Conservation (phyloP, 2,113 vertebrate genomes). For the Oncorhynchus kisutch region DNA sequence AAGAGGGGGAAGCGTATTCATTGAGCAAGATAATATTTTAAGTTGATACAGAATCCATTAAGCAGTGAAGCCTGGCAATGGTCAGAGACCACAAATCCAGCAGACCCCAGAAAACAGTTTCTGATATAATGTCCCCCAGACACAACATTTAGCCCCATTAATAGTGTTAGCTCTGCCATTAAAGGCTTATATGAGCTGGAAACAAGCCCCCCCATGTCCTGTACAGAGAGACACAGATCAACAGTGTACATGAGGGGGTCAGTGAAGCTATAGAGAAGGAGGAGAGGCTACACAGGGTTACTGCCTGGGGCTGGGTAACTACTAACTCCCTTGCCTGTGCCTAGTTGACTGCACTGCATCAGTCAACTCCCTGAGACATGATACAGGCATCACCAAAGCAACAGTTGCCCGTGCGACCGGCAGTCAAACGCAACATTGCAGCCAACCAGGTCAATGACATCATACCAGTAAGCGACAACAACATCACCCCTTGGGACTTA, state of each 20-base stretch:
- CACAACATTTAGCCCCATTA: not conserved
- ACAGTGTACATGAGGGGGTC: not conserved
- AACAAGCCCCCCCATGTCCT: not conserved
- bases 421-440: constrained; percentile 14
- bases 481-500: not conserved
- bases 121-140: not conserved
- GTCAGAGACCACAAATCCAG: constrained; percentile 27
- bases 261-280: not conserved
- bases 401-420: constrained; percentile 35
- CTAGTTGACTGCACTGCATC: constrained; percentile 20
- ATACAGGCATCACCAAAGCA: constrained; percentile 21
- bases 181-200: not conserved
- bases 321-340: not conserved
- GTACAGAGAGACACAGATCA: constrained; percentile 7
- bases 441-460: constrained; percentile 28
- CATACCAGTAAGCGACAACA: constrained; percentile 7
- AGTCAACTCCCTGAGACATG: constrained; percentile 19
- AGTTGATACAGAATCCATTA: constrained; percentile 25
- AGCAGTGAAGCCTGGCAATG: constrained; percentile 6
- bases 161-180: not conserved
- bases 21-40: constrained; percentile 38
- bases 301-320: no score
- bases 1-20: constrained; percentile 36
- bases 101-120: constrained; percentile 13
- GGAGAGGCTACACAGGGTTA: not conserved